Evolutionary conservation across 64 coral and sea anemone genomes (phyloP).

Genomic region (Hydrozoanthus tunicans): DNA sequence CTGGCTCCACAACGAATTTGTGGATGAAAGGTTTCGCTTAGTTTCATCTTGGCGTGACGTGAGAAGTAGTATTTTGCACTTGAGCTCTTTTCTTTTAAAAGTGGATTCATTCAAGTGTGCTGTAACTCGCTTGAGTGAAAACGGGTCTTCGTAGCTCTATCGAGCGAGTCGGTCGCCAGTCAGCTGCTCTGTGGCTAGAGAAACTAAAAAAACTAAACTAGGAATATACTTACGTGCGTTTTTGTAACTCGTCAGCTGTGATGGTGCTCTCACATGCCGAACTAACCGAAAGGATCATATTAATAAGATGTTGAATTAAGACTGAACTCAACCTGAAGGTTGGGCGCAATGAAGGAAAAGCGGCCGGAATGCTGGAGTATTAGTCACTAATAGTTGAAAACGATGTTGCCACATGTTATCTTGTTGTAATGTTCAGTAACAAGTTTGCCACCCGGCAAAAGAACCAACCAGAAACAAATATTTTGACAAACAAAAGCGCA

Average conservation of each 20-base stretch:
- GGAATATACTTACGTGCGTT: not conserved
- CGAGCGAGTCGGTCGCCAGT: no score
- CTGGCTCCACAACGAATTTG: slow-evolving; percentile 35
- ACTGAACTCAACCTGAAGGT: not conserved
- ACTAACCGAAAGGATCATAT: not conserved
- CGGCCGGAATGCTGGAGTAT: not conserved
- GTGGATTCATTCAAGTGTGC: not conserved
- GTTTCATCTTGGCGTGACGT: slow-evolving; percentile 50
- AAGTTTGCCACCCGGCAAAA: slow-evolving; percentile 26
- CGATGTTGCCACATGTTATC: not conserved
- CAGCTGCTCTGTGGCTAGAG: no score
- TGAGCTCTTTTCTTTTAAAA: not conserved
- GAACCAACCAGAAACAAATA: slow-evolving; percentile 23
- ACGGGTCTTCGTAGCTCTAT: no score
- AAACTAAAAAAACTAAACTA: not conserved
- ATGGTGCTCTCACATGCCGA: not conserved
- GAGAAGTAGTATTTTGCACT: not conserved
- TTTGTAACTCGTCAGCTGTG: not conserved
- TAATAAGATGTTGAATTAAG: not conserved
- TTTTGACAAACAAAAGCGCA: not conserved
- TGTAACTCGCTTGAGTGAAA: not conserved
- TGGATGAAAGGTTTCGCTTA: slow-evolving; percentile 39
- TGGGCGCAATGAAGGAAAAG: not conserved
- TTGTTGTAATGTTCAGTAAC: slow-evolving; percentile 3
- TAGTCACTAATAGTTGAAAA: not conserved